Base-by-base conservation (phyloP, 2,888 invertebrate species). In the Diabrotica balteata region DNA sequence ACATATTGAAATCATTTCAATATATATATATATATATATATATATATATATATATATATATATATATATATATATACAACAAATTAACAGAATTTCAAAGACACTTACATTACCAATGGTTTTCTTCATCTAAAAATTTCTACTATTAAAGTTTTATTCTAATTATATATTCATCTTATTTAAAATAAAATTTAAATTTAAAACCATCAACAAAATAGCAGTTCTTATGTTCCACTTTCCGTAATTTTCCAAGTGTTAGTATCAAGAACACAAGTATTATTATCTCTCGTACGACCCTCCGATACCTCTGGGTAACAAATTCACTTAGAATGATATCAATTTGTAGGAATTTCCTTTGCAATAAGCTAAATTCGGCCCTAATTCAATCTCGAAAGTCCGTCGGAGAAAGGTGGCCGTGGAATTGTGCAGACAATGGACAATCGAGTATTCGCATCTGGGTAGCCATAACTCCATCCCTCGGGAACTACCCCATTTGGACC, bases 391-490 rank as follows among this genome's bases (percentile, higher is more conserved):
- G 75, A 76, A 77, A 74, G 75, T 75, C 74, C 77, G 76, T 73
- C 77, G 76, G 76, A 75, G 75, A 75, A 75, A 75, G 78, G 77
- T 77, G 77, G 75, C 78, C 74, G 76, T 78, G 77, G 79, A 76
- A 76, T 77, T 72, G 77, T 76, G 77, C 79, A 80, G 81, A 81
- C 81, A 81, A 81, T 80, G 79, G 80, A 79, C 81, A 81, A 80
- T 81, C 79, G 79, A 76, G 77, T 75, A 78, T 79, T 81, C 82
- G 79, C 83, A 82, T 80, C 83, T 83, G 83, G 79, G 78, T 78
- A 77, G 76, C 73, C 72, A 71, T 73, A 75, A 73, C 76, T 75
- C 74, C 74, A 73, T 78, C 76, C 75, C 78, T 71, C 45, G 77
- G 76, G 77, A 65, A 66, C 70, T 70, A 73, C 75, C 73, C 76